Evolutionary conservation across 2,888 invertebrate genomes (phyloP).

Genomic region (Chydorus sphaericus): DNA sequence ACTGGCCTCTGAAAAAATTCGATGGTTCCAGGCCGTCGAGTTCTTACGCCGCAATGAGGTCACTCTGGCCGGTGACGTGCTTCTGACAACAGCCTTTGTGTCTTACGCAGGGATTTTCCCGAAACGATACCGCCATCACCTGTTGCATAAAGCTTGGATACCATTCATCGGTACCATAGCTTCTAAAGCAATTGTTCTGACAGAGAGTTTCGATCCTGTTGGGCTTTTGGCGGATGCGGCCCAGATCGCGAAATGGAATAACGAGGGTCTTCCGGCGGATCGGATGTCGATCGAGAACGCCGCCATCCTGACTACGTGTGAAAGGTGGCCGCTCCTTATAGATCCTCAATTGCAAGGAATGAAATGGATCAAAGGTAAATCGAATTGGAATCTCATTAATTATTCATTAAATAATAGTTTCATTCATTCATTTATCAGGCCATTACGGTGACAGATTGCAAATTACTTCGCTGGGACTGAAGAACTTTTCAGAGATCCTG

Average conservation of each 20-base stretch:
- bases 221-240: conserved; percentile 83
- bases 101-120: conserved; percentile 96
- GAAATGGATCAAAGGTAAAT: conserved; percentile 96
- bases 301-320: conserved; percentile 81
- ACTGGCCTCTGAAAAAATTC: conserved; percentile 84
- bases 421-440: no score
- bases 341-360: conserved; percentile 89
- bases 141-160: conserved; percentile 77
- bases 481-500: conserved; percentile 77
- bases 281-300: conserved; percentile 96
- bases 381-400: no score
- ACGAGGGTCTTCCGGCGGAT: conserved; percentile 88
- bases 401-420: no score
- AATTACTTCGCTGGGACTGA: conserved; percentile 79
- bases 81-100: conserved; percentile 85
- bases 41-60: conserved; percentile 72
- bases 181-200: conserved; percentile 26
- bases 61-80: conserved; percentile 85
- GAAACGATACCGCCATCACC: conserved; percentile 74
- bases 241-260: conserved; percentile 88
- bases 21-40: conserved; percentile 84
- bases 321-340: conserved; percentile 93
- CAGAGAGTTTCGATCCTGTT: conserved; percentile 74
- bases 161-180: conserved; percentile 43
- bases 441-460: conserved; percentile 67